phyloP scores from a whole-genome alignment of 2,113 vertebrate species.

The Pituophis catenifer region DNA sequence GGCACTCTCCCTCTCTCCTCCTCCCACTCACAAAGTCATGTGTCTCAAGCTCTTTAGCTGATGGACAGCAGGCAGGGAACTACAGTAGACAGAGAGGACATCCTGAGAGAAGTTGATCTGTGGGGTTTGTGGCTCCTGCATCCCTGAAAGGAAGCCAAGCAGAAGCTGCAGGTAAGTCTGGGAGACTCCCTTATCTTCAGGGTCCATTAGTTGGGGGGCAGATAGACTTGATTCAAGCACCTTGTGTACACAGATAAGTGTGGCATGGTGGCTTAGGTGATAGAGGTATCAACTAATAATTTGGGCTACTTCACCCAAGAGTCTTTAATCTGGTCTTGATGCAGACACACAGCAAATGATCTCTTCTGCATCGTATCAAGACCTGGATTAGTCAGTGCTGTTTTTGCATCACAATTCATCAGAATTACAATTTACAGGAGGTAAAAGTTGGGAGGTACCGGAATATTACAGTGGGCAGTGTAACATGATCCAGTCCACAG shows the following conservation, averaged over 20 bases:
- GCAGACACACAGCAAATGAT: no score
- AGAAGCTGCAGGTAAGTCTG: neutral
- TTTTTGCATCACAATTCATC: neutral
- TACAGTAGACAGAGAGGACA: neutral
- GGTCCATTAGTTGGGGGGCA: neutral
- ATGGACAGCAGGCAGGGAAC: neutral
- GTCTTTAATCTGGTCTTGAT: neutral
- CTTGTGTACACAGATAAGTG: neutral
- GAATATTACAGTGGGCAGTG: neutral
- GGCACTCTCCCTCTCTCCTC: neutral
- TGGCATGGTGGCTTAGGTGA: neutral
- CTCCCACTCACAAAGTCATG: neutral
- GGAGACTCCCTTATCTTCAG: neutral
- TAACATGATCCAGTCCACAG: neutral
- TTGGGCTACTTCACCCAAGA: neutral
- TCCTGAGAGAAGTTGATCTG: neutral
- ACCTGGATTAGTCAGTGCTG: neutral
- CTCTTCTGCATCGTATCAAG: neutral
- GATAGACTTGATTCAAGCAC: no score
- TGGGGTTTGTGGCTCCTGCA: neutral
- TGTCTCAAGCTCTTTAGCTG: neutral
- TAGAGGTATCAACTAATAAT: neutral
- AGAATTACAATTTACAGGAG: neutral
- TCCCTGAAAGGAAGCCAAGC: neutral
- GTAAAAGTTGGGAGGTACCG: neutral